phyloP scores from a whole-genome alignment of 2,888 invertebrate species.

The Caenorhabditis drosophilae region DNA sequence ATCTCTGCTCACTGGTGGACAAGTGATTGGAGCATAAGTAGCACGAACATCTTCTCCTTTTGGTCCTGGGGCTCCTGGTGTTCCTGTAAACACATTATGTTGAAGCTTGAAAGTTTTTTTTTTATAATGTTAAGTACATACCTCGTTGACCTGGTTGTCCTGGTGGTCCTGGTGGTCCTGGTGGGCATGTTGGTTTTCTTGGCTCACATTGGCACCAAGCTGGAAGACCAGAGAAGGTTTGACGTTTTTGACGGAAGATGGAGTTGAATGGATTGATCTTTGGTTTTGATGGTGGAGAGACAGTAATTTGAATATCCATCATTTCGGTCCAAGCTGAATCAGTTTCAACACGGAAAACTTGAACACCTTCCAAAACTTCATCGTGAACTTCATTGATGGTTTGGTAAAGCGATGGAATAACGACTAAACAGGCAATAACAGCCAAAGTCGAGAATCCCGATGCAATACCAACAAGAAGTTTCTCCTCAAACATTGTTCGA shows the following conservation, averaged over 20 bases:
- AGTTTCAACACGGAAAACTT: conserved; percentile 66
- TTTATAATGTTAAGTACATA: too few relatives aligned
- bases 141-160: conserved; percentile 54
- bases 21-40: conserved; percentile 53
- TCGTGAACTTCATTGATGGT: conserved; percentile 60
- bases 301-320: conserved; percentile 66
- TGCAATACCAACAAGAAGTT: conserved; percentile 51
- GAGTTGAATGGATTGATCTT: conserved; percentile 58
- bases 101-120: too few relatives aligned
- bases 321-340: conserved; percentile 66
- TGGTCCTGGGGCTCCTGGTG: conserved; percentile 55
- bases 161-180: conserved; percentile 58
- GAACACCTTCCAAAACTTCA: conserved; percentile 56
- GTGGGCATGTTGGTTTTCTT: conserved; percentile 57
- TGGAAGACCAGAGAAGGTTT: conserved; percentile 58
- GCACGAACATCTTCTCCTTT: conserved; percentile 51
- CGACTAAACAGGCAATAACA: conserved; percentile 59
- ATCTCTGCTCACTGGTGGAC: conserved; percentile 44
- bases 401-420: conserved; percentile 61
- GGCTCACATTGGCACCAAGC: conserved; percentile 67
- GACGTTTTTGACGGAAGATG: conserved; percentile 65
- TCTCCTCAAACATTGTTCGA: conserved; percentile 52
- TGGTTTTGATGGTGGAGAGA: conserved; percentile 65
- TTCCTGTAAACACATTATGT: conserved; percentile 46
- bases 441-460: conserved; percentile 50